These are phyloP conservation scores for Pseudonaja textilis DNA, from an alignment of 2,113 vertebrate genomes.

Conservation along the genomic window DNA sequence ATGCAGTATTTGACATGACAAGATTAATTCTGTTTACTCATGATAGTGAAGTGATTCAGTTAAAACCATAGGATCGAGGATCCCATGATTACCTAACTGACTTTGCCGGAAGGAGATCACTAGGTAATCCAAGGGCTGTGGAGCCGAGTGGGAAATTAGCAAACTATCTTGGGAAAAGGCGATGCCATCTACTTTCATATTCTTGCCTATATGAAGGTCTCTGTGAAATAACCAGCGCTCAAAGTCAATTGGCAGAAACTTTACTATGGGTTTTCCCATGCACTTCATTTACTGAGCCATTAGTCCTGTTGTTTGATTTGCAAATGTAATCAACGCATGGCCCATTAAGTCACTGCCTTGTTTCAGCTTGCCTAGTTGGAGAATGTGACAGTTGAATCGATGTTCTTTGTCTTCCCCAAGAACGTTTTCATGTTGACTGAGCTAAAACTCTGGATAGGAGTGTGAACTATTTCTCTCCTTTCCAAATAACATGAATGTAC, in stretches of 20 bases:
- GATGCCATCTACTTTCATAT: neutral
- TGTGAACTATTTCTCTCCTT: neutral
- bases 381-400: neutral
- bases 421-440: neutral
- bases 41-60: neutral
- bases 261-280: neutral
- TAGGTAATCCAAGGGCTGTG: neutral
- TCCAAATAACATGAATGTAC: neutral
- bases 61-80: neutral
- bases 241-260: neutral
- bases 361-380: neutral
- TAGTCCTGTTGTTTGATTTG: neutral
- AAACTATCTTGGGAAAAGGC: neutral
- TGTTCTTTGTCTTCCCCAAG: neutral
- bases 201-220: neutral
- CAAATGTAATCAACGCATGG: neutral
- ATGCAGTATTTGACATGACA: neutral
- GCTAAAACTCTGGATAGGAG: neutral
- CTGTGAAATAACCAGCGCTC: neutral
- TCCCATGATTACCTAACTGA: neutral
- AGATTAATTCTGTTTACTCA: neutral
- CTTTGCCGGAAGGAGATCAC: neutral
- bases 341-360: neutral
- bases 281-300: neutral
- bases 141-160: neutral